A percentile compares a stretch with the other conserved stretches of the same genome.
Evolutionary conservation across 2,888 invertebrate species (phyloP).

Genomic region (Leptopterna dolabrata): DNA sequence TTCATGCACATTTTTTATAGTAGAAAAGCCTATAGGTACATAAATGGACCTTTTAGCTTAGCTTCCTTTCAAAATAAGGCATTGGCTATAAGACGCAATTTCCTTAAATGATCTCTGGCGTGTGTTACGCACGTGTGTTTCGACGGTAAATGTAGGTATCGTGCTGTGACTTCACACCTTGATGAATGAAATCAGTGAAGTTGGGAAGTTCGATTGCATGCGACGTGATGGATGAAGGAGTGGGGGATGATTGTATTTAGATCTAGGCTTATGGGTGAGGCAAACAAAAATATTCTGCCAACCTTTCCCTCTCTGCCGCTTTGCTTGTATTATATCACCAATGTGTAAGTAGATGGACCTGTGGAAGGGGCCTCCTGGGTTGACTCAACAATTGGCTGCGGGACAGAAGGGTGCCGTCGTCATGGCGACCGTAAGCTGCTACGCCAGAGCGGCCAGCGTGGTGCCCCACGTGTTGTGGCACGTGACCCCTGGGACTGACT

Average conservation of each 20-base stretch:
- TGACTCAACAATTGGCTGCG: slow-evolving; percentile 27
- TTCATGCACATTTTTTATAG: no score
- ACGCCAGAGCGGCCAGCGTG: background rate
- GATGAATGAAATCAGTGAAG: background rate
- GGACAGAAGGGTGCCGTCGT: slow-evolving; percentile 14
- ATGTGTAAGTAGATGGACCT: background rate
- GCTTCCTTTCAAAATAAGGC: no score
- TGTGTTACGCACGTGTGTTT: background rate
- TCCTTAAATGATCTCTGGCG: no score
- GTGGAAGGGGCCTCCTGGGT: background rate
- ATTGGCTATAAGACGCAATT: no score
- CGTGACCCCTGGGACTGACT: background rate
- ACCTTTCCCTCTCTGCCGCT: background rate
- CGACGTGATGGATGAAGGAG: background rate
- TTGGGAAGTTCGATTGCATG: background rate
- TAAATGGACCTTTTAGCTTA: no score
- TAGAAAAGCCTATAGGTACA: no score
- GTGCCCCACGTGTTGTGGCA: background rate
- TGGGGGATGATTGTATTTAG: background rate
- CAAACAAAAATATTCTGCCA: background rate
- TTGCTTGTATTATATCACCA: background rate
- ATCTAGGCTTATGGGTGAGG: background rate
- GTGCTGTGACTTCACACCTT: background rate
- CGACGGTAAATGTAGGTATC: background rate
- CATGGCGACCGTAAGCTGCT: background rate